phyloP scores from a whole-genome alignment of 2,888 invertebrate species.

The Athrips mouffetella region DNA sequence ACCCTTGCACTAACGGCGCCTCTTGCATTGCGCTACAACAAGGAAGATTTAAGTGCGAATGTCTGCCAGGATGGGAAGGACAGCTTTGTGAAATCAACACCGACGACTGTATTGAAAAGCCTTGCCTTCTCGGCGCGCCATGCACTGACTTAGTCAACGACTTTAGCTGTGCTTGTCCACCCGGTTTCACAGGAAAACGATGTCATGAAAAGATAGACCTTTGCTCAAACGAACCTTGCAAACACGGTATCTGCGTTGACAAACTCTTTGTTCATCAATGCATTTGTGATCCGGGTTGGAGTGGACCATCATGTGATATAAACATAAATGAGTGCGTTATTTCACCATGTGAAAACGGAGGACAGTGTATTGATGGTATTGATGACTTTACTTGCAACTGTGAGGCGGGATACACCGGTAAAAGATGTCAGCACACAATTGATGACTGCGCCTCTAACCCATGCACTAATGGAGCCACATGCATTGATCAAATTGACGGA shows the following conservation, averaged over 20 bases:
- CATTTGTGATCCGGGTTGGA: constrained; percentile 95
- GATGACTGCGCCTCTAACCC: constrained; percentile 94
- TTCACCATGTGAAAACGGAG: constrained; percentile 94
- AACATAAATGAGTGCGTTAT: constrained; percentile 94
- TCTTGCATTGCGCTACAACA: constrained; percentile 93
- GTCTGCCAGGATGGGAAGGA: constrained; percentile 98
- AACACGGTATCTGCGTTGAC: constrained; percentile 95
- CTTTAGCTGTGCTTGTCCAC: constrained; percentile 94
- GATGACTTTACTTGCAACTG: constrained; percentile 92
- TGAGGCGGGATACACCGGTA: constrained; percentile 96
- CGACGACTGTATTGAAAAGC: constrained; percentile 95
- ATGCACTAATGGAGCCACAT: constrained; percentile 94
- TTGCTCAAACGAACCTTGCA: constrained; percentile 93
- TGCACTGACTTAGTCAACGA: constrained; percentile 97
- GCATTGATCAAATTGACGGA: constrained; percentile 91
- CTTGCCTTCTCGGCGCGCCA: constrained; percentile 92
- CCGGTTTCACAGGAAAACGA: constrained; percentile 96
- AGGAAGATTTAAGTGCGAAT: constrained; percentile 96
- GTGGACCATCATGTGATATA: constrained; percentile 89
- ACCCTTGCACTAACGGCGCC: constrained; percentile 94
- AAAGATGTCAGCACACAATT: constrained; percentile 93
- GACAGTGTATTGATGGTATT: constrained; percentile 92
- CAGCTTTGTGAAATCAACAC: constrained; percentile 95
- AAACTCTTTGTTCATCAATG: constrained; percentile 91
- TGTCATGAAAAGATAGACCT: constrained; percentile 97